These are phyloP conservation scores for Tachycineta bicolor DNA, from an alignment of 2,113 vertebrate genomes.

Conservation along the genomic window DNA sequence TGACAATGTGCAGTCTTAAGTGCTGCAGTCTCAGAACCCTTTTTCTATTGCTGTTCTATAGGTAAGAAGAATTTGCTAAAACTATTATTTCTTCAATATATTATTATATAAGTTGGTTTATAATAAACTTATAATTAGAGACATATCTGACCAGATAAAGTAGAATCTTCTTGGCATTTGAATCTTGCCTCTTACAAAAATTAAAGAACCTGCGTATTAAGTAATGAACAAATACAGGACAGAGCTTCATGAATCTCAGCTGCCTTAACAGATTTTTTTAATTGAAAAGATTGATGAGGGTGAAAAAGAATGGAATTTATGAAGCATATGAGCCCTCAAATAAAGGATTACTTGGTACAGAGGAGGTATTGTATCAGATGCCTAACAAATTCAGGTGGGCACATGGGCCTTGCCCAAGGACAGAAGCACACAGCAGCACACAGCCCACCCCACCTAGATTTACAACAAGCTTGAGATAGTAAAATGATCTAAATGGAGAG, in stretches of 20 bases:
- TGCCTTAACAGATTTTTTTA: not conserved
- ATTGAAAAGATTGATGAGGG: not conserved
- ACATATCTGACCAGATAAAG: not conserved
- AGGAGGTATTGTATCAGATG: not conserved
- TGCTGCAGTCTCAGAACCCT: not conserved
- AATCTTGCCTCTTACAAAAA: not conserved
- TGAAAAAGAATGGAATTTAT: not conserved
- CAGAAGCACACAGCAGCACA: not conserved
- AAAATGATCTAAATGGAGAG: not conserved
- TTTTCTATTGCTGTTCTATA: constrained; percentile 30
- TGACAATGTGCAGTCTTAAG: constrained; percentile 25
- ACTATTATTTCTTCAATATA: not conserved
- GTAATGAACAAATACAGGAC: not conserved
- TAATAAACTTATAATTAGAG: not conserved
- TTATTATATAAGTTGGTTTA: not conserved
- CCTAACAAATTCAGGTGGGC: not conserved
- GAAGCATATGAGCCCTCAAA: not conserved
- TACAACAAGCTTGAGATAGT: not conserved
- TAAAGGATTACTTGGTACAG: not conserved
- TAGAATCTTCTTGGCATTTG: not conserved
- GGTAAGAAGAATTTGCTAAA: constrained; percentile 36
- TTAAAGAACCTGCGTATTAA: not conserved
- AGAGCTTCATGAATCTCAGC: not conserved
- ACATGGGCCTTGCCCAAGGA: not conserved
- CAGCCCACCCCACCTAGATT: not conserved